Percentiles rank a stretch among this genome's conserved stretches.
Evolutionary conservation across 2,113 vertebrate genomes (phyloP).

Genomic region (Phalacrocorax brasilianus): DNA sequence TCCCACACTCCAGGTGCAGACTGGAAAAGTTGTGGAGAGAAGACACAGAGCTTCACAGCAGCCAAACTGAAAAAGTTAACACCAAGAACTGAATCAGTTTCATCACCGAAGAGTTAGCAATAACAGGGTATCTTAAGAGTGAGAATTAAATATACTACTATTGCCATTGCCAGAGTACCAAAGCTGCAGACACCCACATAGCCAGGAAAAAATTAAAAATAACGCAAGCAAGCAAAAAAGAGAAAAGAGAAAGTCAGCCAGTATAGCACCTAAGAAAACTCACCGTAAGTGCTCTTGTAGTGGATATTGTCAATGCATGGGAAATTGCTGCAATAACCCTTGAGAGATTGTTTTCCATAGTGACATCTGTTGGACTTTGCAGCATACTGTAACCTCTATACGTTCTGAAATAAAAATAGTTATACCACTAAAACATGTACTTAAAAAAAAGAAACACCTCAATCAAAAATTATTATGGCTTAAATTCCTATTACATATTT

Average conservation of each 20-base stretch:
- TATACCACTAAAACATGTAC: neutral
- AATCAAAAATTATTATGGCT: neutral
- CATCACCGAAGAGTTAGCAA: neutral
- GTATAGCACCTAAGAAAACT: neutral
- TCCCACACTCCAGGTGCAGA: slow-evolving; percentile 90
- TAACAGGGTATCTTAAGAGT: neutral
- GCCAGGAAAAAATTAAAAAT: neutral
- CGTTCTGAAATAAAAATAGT: slow-evolving; percentile 73
- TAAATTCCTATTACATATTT: neutral
- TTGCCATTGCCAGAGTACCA: neutral
- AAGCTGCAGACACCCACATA: neutral
- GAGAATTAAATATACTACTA: neutral
- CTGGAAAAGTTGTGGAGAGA: slow-evolving; percentile 86
- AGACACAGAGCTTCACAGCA: slow-evolving; percentile 95
- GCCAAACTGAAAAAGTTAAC: slow-evolving; percentile 83
- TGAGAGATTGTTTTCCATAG: slow-evolving; percentile 94
- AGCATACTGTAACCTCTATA: slow-evolving; percentile 91
- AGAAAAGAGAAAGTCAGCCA: neutral
- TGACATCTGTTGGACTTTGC: slow-evolving; percentile 84
- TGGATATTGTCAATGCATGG: slow-evolving; percentile 88
- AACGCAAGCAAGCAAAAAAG: neutral
- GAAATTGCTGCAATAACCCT: slow-evolving; percentile 88
- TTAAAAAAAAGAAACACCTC: neutral
- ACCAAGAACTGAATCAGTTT: neutral
- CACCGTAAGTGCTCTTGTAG: slow-evolving; percentile 89